A percentile compares a stretch with the other conserved stretches of the same genome.
phyloP scores from a whole-genome alignment of 2,888 invertebrate genomes.

The Stegophylla sp. region DNA sequence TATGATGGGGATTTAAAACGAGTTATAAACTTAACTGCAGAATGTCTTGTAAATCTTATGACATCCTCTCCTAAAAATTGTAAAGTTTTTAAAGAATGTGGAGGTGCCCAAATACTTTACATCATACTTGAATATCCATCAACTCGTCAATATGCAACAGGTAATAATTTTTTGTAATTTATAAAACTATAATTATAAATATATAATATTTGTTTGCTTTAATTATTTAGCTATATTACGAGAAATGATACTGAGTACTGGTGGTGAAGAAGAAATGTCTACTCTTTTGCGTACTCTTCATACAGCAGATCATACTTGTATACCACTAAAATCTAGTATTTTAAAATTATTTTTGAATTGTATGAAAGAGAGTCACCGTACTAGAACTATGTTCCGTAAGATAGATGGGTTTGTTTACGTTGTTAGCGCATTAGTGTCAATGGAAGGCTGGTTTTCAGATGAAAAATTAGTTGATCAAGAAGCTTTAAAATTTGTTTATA shows the following conservation, averaged over 20 bases:
- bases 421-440: conserved; percentile 89
- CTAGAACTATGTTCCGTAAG: conserved; percentile 94
- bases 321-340: conserved; percentile 87
- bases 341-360: conserved; percentile 79
- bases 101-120: conserved; percentile 90
- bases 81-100: conserved; percentile 90
- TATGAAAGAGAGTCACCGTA: conserved; percentile 93
- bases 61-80: conserved; percentile 72
- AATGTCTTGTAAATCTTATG: conserved; percentile 55
- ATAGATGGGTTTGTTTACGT: conserved; percentile 98
- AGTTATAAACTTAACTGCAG: conserved; percentile 51
- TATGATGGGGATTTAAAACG: conserved; percentile 49
- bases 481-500: conserved; percentile 45
- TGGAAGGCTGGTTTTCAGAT: conserved; percentile 81
- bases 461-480: conserved; percentile 69
- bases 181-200: neutral
- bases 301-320: conserved; percentile 80
- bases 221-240: conserved; percentile 75
- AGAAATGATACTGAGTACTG: conserved; percentile 86
- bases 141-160: conserved; percentile 82
- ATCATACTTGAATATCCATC: conserved; percentile 83
- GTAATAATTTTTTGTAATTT: conserved; percentile 64
- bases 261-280: conserved; percentile 96
- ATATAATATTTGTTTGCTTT: conserved; percentile 1
- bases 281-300: conserved; percentile 90